Evolutionary conservation across 1,140 invertebrate genomes (phyloP).

Genomic region (Mactra quadrangularis): DNA sequence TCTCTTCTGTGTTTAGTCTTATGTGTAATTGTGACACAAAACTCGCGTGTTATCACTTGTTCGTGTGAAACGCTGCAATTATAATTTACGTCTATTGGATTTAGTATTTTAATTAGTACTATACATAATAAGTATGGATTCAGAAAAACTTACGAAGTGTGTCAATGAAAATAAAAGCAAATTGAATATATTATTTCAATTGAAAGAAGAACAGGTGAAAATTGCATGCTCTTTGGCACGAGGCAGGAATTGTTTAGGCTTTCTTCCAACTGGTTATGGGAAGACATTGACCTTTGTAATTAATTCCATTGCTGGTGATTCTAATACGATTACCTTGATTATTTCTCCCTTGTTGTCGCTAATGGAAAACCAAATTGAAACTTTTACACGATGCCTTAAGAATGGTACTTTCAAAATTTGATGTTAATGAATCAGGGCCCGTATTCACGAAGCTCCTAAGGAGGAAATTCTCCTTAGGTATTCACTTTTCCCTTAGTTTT

Average conservation of each 20-base stretch:
- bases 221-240: too few relatives aligned
- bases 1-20: too few relatives aligned
- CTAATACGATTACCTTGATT: not conserved
- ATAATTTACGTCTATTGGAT: too few relatives aligned
- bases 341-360: not conserved
- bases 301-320: not conserved
- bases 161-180: not conserved
- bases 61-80: too few relatives aligned
- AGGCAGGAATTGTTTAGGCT: not conserved
- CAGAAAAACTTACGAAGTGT: not conserved
- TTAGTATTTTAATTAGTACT: too few relatives aligned
- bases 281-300: slow-evolving; percentile 17
- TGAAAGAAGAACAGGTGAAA: not conserved
- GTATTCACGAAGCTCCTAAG: too few relatives aligned
- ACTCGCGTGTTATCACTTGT: not conserved
- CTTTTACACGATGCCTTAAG: not conserved
- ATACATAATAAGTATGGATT: slow-evolving; percentile 16
- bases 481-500: too few relatives aligned
- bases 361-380: not conserved
- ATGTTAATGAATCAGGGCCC: too few relatives aligned
- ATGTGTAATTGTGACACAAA: too few relatives aligned
- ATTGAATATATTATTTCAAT: not conserved
- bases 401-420: too few relatives aligned
- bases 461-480: too few relatives aligned
- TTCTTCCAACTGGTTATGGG: not conserved